Percentiles rank a stretch among this genome's conserved stretches.
Evolutionary conservation across 2,797 vertebrate genomes (phyloP).

Genomic region (Zalophus californianus): DNA sequence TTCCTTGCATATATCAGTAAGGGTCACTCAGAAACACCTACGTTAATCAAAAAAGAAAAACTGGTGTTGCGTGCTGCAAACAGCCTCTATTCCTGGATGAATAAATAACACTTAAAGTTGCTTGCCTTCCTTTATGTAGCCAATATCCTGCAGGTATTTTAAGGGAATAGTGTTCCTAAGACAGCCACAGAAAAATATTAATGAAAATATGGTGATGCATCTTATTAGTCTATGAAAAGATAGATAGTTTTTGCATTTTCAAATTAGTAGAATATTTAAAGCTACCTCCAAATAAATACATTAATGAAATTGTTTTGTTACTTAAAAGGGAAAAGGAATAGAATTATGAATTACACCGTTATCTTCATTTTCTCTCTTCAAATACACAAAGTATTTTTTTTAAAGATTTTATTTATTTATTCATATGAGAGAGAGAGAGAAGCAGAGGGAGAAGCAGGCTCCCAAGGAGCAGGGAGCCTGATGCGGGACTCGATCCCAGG

Average conservation of each 20-base stretch:
- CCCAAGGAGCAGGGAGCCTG: too few species aligned
- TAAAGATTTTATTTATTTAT: too few species aligned
- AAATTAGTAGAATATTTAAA: conserved; percentile 52
- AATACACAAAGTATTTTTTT: conserved; percentile 52
- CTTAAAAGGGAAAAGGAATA: neutral
- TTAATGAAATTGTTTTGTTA: conserved; percentile 55
- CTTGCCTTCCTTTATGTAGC: neutral
- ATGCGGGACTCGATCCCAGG: too few species aligned
- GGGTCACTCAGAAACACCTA: conserved; percentile 44
- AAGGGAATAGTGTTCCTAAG: conserved; percentile 11
- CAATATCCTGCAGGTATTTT: neutral
- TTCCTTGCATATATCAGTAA: conserved; percentile 47
- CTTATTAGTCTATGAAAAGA: conserved; percentile 54
- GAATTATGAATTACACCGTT: conserved; percentile 22
- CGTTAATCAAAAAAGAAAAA: conserved; percentile 2
- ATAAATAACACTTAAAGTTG: conserved; percentile 20
- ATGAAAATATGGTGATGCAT: conserved; percentile 35
- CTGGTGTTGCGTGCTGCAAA: neutral
- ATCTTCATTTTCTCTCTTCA: conserved; percentile 49
- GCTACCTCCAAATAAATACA: neutral
- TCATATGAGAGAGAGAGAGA: too few species aligned
- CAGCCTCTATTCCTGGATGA: neutral
- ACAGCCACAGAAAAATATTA: conserved; percentile 54
- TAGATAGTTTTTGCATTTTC: conserved; percentile 44
- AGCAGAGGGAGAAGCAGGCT: too few species aligned